Conservation (phyloP, 2,797 vertebrate species). For the Gallinago solitaria region DNA sequence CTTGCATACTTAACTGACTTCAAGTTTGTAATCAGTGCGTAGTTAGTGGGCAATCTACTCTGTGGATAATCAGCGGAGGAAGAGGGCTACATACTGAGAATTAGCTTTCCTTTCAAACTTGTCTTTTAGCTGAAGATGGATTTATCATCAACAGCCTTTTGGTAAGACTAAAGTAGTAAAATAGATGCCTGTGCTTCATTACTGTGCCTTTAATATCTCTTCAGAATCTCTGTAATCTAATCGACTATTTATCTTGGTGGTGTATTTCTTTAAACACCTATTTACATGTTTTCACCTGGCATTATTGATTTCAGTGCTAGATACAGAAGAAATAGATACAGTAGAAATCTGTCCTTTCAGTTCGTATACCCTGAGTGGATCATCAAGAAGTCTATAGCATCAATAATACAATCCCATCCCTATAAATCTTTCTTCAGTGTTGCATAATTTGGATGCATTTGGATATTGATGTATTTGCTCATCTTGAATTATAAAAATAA, state of each 20-base stretch:
- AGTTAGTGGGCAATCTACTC: not conserved
- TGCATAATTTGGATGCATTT: not conserved
- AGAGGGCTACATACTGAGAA: not conserved
- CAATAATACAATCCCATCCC: not conserved
- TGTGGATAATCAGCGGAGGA: not conserved
- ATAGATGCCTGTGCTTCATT: not conserved
- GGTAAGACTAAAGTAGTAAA: not conserved
- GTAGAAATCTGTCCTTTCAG: not conserved
- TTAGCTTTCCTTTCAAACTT: not conserved
- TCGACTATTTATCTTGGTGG: not conserved
- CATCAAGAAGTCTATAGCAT: not conserved
- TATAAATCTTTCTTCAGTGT: not conserved
- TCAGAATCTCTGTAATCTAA: not conserved
- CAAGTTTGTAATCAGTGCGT: not conserved
- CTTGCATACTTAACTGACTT: not conserved
- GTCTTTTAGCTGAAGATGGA: not conserved
- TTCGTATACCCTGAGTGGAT: not conserved
- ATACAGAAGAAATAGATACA: not conserved
- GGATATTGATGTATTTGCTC: not conserved
- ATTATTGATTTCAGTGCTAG: not conserved
- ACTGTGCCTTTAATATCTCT: not conserved
- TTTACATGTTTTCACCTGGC: not conserved
- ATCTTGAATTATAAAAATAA: constrained; percentile 27
- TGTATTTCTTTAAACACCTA: not conserved
- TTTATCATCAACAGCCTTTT: not conserved